Conservation (phyloP, 2,888 invertebrate species). For the Agrochola lychnidis region DNA sequence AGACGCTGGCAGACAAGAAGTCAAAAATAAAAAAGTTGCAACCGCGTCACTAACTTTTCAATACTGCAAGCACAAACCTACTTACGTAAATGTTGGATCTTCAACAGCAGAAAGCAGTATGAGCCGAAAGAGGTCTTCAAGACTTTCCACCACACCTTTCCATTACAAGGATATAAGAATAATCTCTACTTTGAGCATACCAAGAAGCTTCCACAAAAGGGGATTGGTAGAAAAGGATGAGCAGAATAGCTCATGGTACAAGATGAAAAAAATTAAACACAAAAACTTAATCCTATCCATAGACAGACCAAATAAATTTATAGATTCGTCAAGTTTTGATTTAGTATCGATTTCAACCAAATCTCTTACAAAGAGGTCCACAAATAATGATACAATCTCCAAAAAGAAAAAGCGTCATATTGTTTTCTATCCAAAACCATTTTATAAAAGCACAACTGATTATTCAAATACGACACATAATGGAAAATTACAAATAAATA, state of each 20-base stretch:
- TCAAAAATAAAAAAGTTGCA: constrained; percentile 71
- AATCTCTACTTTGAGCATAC: constrained; percentile 84
- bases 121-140: constrained; percentile 64
- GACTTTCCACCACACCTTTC: constrained; percentile 73
- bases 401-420: constrained; percentile 64
- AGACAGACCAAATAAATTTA: constrained; percentile 64
- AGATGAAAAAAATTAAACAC: constrained; percentile 64
- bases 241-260: constrained; percentile 46
- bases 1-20: constrained; percentile 61
- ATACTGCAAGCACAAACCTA: constrained; percentile 62
- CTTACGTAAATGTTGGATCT: constrained; percentile 31
- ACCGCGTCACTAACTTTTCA: constrained; percentile 63
- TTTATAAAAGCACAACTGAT: constrained; percentile 66
- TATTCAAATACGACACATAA: constrained; percentile 54
- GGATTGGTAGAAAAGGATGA: constrained; percentile 50
- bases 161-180: constrained; percentile 74
- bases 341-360: constrained; percentile 77
- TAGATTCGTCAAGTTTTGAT: constrained; percentile 73
- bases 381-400: constrained; percentile 62
- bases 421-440: constrained; percentile 68
- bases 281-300: constrained; percentile 69
- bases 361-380: constrained; percentile 74
- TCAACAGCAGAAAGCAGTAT: constrained; percentile 28
- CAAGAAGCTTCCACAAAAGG: constrained; percentile 74
- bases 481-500: constrained; percentile 28